Conservation (phyloP, 2,888 invertebrate genomes). For the Azorinus chamasolen region DNA sequence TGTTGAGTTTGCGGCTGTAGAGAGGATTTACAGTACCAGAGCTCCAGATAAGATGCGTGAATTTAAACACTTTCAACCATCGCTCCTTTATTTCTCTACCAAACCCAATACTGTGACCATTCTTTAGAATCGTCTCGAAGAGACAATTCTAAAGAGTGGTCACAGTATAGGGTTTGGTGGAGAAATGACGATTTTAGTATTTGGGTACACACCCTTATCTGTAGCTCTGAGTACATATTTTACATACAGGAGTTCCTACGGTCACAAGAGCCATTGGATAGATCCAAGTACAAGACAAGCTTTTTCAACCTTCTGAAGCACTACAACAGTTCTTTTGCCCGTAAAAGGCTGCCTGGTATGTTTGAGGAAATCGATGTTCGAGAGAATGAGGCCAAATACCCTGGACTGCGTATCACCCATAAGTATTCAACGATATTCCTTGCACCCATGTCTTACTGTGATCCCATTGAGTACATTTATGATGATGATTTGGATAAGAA, state of each 20-base stretch:
- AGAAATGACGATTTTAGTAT: too few species aligned
- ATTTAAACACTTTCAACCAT: too few species aligned
- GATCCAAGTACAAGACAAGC: slow-evolving; percentile 80
- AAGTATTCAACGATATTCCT: slow-evolving; percentile 86
- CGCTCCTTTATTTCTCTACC: too few species aligned
- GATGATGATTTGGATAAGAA: slow-evolving; percentile 86
- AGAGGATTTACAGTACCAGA: too few species aligned
- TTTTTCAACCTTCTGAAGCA: slow-evolving; percentile 86
- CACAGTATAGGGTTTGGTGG: too few species aligned
- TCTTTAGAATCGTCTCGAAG: too few species aligned
- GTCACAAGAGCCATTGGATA: slow-evolving; percentile 83
- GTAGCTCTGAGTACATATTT: too few species aligned
- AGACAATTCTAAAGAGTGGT: too few species aligned
- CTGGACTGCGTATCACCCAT: slow-evolving; percentile 85
- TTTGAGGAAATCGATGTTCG: slow-evolving; percentile 83
- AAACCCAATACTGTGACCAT: too few species aligned
- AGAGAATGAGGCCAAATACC: slow-evolving; percentile 79
- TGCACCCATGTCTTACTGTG: slow-evolving; percentile 86
- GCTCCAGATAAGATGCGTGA: too few species aligned
- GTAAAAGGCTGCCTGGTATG: slow-evolving; percentile 73
- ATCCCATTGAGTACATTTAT: slow-evolving; percentile 86
- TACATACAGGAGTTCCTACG: slow-evolving; percentile 85
- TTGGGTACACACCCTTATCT: too few species aligned
- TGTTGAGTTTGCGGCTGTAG: too few species aligned
- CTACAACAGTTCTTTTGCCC: slow-evolving; percentile 83